Base-by-base conservation (phyloP, 2,888 invertebrate species). In the Caenorhabditis becei region DNA sequence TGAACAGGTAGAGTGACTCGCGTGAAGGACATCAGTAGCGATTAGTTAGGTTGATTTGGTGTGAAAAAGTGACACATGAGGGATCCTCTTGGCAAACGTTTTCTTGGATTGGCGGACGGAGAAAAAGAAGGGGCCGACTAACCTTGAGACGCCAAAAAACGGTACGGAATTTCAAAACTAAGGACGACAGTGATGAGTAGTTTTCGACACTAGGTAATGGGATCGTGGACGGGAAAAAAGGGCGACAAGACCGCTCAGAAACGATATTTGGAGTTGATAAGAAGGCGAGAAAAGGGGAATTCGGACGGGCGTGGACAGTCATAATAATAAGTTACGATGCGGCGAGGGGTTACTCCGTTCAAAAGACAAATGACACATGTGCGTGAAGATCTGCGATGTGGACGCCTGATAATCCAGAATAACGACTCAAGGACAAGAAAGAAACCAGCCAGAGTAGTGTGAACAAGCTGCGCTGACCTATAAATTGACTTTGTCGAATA, bases 401-500 rank as follows among this genome's bases (percentile, higher is more conserved):
- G 59, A 18, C 59, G 66, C 59, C 66, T 66, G 75, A 75, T 75
- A 75, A 66, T 66, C 75, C 53, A 66, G 75, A 66, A 41, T 53
- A 53, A 47, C 47, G 75, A 75, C 44, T 66, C 59, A 75, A 67
- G 51, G 51, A 66, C 74, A 59, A 32, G 59, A 66, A 65, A 65
- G 24, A 75, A 66, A 66, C 74, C 61, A 44, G 61, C 18, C 61
- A 58, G 63, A 58, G 24, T 16, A 18, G 23, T 16, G 41, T 59
- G 65, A 37, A 74, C 65, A 74, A 75, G 66, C 75, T 75, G 49
- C 53, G 59, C 66, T 75, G 75, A 75, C 75, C 75, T 75, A 75
- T 66, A 61, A 74, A 74, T 32, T 74, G 74, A 66, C 74, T 59
- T 74, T 74, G 74, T 74, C 74, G 65, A 65, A 74, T 65, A 75